Evolutionary conservation across 2,113 vertebrate genomes (phyloP), one percentile per base, ranked within the genome.

Genomic region (Helogale parvula): DNA sequence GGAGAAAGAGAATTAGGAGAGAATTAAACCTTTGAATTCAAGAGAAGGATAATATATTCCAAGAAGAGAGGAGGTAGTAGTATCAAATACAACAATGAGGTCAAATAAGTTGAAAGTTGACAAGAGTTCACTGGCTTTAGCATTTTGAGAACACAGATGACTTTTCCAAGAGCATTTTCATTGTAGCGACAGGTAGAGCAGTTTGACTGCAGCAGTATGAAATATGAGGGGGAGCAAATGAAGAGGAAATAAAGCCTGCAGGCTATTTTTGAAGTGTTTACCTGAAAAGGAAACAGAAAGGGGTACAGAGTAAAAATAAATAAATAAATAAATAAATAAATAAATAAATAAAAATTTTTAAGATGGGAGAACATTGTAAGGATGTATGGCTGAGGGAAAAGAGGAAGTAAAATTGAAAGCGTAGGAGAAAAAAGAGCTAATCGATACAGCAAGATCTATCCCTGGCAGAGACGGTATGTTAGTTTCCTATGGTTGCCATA

Each of bases 21-120:
- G 31, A 79, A 6, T 29, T 85, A 21, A 4, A 77, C 1, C 65
- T 91, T 76, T 9, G 47, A 76, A 68, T 93, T 68, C 31, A 57
- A 92, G 31, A 83, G 52, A 92, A 97, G 45, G 27, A 92, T 60
- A 65, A 92, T 60, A 69, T 8, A 29, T 72, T 86, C 47, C 33
- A 47, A 77, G 45, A 90, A 87, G n/a, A 45, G 33, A 82, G 17
- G 80, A 69, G 27, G 29, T 19, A 52, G 14, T 19, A 52, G 38
- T 29, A 54, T 86, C 91, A 72, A 79, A 54, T 25, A 52, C 52
- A 84, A 50, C 31, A 45, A 60, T 9, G 27, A 88, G 65, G 19
- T 74, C 57, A 91, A 80, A 68, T n/a, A 38, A 35, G 14, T 86
- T 71, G 50, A 86, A 76, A 31, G 29, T 19, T 81, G 87, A 69